Base-by-base conservation (phyloP, 2,888 invertebrate genomes). In the Tachina lurida region DNA sequence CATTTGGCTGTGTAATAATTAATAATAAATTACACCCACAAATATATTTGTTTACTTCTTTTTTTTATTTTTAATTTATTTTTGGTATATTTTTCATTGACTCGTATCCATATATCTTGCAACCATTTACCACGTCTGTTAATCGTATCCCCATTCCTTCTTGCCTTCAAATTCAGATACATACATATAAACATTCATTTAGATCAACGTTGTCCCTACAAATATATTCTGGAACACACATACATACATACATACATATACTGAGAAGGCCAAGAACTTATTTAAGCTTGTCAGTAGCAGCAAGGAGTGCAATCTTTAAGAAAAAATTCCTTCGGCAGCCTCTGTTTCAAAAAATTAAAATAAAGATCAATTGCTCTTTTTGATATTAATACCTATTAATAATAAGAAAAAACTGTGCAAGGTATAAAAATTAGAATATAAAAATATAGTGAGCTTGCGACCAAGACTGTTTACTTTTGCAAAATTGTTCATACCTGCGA, bases 21-120 rank as follows among this genome's bases (percentile, higher is more conserved):
- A 88, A 88, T 88, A 88, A 88, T 88, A 84, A 88, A 85, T 87
- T 85, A 87, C 88, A 85, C 87, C 86, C 88, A 87, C 87, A 75
- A 67, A 77, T 19, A 73, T 19, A 74, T 67, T 17, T 39, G 17
- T 71, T 63, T 47, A 8, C 22, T 71, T 56, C 4, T 58, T 31
- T 43, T 43, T 43, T 65, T n/a, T 15, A 1, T 49, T 15, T 49
- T n/a, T 8, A 10, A 31, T 31, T 31, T 62, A 17, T 62, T 43
- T 41, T 62, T 31, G 60, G 52, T 45, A 19, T 43, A 19, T 22
- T 77, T 45, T 73, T 67, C 60, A 68, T 62, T 56, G 68, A 75
- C 15, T 68, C 31, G 63, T 65, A 31, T 22, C 63, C 56, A 56
- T 43, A 31, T 73, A 45, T 43, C 43, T 45, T 83, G 52, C 60